Percentiles rank a stretch among this genome's conserved stretches.
phyloP scores from a whole-genome alignment of 2,113 vertebrate genomes.

The Halcyon senegalensis region DNA sequence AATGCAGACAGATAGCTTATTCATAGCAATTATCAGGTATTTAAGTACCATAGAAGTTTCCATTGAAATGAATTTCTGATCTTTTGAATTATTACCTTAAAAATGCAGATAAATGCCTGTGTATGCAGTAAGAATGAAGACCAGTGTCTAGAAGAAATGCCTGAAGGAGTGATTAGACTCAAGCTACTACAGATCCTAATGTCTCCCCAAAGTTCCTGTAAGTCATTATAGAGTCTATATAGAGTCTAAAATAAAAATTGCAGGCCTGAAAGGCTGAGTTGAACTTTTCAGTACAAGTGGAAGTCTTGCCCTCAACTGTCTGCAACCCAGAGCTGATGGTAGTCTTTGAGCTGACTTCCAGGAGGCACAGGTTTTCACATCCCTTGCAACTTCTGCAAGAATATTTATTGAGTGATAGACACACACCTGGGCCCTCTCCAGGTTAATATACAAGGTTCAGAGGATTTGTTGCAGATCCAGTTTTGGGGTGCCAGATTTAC shows the following conservation, averaged over 20 bases:
- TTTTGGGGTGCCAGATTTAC: not conserved
- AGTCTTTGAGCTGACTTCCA: not conserved
- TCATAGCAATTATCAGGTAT: not conserved
- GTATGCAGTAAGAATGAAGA: not conserved
- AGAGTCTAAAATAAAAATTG: not conserved
- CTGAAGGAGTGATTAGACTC: not conserved
- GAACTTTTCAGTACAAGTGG: not conserved
- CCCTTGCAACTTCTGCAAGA: not conserved
- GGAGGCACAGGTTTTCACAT: not conserved
- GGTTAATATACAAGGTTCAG: not conserved
- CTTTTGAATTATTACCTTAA: not conserved
- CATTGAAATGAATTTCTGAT: not conserved
- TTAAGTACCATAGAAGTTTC: not conserved
- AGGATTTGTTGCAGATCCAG: not conserved
- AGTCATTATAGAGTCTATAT: not conserved
- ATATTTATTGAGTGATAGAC: not conserved
- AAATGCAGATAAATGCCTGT: not conserved
- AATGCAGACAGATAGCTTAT: not conserved
- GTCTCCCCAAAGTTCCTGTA: not conserved
- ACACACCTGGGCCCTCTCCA: accelerated
- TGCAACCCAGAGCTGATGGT: not conserved
- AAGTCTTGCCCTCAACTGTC: not conserved
- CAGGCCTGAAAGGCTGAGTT: not conserved
- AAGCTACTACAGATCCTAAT: not conserved
- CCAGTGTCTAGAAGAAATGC: not conserved